A percentile compares a stretch with the other conserved stretches of the same genome.
These are phyloP conservation scores for Sprattus sprattus DNA, from an alignment of 2,113 vertebrate genomes.

Conservation along the genomic window DNA sequence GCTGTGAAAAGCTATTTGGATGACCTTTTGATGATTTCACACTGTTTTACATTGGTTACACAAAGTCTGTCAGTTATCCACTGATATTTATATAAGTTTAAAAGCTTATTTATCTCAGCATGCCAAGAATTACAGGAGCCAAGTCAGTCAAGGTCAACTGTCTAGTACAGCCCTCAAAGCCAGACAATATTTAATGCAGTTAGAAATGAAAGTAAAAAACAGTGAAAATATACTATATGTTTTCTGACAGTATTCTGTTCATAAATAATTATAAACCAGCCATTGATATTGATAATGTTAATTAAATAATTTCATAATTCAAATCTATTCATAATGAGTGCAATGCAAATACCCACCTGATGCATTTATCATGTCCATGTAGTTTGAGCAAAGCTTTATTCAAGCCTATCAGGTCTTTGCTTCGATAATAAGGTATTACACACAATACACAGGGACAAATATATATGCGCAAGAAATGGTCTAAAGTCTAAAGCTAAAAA, in stretches of 20 bases:
- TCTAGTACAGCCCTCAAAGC: slow-evolving; percentile 38
- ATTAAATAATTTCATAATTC: not conserved
- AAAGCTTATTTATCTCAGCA: not conserved
- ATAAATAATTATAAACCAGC: not conserved
- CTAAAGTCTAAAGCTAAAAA: not conserved
- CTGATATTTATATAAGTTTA: slow-evolving; percentile 9
- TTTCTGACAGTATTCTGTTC: not conserved
- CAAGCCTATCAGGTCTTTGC: not conserved
- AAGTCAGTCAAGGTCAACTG: slow-evolving; percentile 20
- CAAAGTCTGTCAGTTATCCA: not conserved
- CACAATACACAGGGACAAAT: not conserved
- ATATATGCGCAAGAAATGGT: not conserved
- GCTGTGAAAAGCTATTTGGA: not conserved
- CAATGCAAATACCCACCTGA: not conserved
- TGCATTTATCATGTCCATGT: not conserved
- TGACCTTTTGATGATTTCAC: not conserved
- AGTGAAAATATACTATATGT: not conserved
- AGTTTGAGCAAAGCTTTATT: not conserved
- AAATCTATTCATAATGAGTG: not conserved
- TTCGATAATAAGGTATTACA: not conserved
- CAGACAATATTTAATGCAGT: slow-evolving; percentile 33
- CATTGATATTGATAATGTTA: not conserved
- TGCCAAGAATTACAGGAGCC: not conserved
- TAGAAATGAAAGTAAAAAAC: not conserved
- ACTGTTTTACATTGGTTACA: not conserved